These are phyloP conservation scores for Casuarius casuarius DNA, from an alignment of 2,113 vertebrate genomes.

Conservation along the genomic window DNA sequence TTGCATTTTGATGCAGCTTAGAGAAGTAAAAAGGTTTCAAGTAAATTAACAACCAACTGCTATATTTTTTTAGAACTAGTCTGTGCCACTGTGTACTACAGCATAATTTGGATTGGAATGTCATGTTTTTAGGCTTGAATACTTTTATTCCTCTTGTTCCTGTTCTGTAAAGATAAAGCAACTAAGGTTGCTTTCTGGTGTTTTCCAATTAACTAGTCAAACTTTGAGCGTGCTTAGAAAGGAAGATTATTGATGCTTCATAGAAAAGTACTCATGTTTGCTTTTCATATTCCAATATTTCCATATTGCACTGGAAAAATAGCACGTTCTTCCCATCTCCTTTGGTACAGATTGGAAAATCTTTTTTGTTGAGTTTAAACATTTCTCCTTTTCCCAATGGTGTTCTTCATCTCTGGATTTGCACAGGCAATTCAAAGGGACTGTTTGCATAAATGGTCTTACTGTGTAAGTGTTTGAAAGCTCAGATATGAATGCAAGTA, in stretches of 20 bases:
- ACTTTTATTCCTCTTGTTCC: neutral
- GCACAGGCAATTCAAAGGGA: neutral
- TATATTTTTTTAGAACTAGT: neutral
- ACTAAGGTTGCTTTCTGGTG: neutral
- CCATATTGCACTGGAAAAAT: neutral
- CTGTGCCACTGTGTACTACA: neutral
- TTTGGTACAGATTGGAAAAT: neutral
- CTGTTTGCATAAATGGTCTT: neutral
- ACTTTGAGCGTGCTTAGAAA: neutral
- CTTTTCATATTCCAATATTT: neutral
- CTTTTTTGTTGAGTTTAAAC: neutral
- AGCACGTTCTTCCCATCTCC: neutral
- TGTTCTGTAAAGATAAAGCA: neutral
- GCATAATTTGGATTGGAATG: neutral
- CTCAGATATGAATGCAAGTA: neutral
- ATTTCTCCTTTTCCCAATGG: neutral
- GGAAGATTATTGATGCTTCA: neutral
- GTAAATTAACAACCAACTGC: neutral
- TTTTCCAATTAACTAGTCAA: neutral
- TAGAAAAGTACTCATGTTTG: neutral
- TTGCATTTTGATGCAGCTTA: neutral
- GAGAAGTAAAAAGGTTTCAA: slow-evolving; percentile 12
- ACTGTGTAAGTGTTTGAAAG: neutral
- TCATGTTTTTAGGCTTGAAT: neutral
- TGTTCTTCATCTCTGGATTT: neutral